Base-by-base conservation (phyloP, 2,113 vertebrate species). In the Enhydra lutris region DNA sequence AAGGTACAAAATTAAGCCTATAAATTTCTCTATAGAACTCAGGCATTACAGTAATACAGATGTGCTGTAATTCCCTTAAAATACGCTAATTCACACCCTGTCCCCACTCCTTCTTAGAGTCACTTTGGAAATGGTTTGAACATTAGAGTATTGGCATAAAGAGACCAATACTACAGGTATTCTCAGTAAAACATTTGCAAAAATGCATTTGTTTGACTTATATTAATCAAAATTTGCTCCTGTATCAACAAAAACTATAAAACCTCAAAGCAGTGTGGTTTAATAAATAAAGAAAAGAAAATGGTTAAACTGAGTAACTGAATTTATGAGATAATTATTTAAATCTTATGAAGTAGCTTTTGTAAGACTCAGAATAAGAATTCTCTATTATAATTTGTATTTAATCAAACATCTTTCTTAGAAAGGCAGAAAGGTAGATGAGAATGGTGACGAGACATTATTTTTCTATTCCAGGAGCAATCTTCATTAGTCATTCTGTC, bases 131-230 rank as follows among this genome's bases (percentile, higher is more conserved):
- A 67, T 39, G 9, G 23, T 92, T 45, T 12, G 0, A 42, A 18
- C 5, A 1, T 6, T 47, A n/a, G 7, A 55, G 17, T 5, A 4
- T n/a, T 61, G 9, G n/a, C 42, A 3, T 52, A 17, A 2, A 0
- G 20, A 4, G 39, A 67, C 6, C 6, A 14, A 84, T 1, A 45
- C 2, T 18, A 39, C 55, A 50, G 29, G 1, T 31, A 8, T 74
- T 87, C 15, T 42, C 34, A 67, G 15, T 6, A 26, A 80, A 73
- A 59, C 7, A 34, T 18, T 90, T 61, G 31, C 3, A 86, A 76
- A 92, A 83, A 45, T 61, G 2, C 1, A 47, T 89, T 74, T 86
- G 4, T 87, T 47, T 39, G 3, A 13, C 1, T 47, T 31, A 91
- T 55, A 4, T 31, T 15, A 91, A 50, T 65, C 7, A 91, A 87